Conservation (phyloP, 2,888 invertebrate species). For the Drosophila putrida region DNA sequence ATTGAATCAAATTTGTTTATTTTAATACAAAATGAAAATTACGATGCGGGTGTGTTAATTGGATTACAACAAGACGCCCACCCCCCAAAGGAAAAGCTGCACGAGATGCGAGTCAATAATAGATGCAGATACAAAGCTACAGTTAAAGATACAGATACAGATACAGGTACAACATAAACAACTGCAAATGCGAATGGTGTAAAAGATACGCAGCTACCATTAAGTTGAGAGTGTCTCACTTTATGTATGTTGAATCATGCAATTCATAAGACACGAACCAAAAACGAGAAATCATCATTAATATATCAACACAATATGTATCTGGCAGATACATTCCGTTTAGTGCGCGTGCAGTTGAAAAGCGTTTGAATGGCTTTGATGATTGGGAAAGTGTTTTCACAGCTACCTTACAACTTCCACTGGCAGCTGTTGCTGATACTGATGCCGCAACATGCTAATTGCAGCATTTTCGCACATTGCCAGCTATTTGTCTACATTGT, state of each 20-base stretch:
- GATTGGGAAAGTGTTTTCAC: constrained; percentile 80
- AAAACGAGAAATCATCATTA: constrained; percentile 80
- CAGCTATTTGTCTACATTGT: constrained; percentile 34
- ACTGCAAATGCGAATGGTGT: constrained; percentile 32
- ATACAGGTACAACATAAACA: constrained; percentile 26
- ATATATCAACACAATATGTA: constrained; percentile 73
- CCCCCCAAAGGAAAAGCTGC: constrained; percentile 45
- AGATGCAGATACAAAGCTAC: constrained; percentile 42
- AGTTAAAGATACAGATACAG: constrained; percentile 32
- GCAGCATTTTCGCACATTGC: constrained; percentile 75
- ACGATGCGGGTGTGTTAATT: constrained; percentile 74
- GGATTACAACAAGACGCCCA: constrained; percentile 73
- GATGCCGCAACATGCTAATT: constrained; percentile 66
- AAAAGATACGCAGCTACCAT: constrained; percentile 56
- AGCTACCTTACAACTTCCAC: constrained; percentile 48
- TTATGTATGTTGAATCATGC: constrained; percentile 71
- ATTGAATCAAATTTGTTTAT: constrained; percentile 49
- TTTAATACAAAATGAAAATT: constrained; percentile 41
- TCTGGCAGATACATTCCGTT: constrained; percentile 35
- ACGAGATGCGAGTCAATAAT: constrained; percentile 31
- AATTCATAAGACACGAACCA: constrained; percentile 76
- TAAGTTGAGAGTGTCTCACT: constrained; percentile 15
- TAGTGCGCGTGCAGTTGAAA: constrained; percentile 72
- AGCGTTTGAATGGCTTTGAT: constrained; percentile 78
- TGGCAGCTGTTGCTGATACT: constrained; percentile 13